A percentile compares a stretch with the other conserved stretches of the same genome.
phyloP scores from a whole-genome alignment of 2,888 invertebrate genomes.

The Cryptus viduatorius region DNA sequence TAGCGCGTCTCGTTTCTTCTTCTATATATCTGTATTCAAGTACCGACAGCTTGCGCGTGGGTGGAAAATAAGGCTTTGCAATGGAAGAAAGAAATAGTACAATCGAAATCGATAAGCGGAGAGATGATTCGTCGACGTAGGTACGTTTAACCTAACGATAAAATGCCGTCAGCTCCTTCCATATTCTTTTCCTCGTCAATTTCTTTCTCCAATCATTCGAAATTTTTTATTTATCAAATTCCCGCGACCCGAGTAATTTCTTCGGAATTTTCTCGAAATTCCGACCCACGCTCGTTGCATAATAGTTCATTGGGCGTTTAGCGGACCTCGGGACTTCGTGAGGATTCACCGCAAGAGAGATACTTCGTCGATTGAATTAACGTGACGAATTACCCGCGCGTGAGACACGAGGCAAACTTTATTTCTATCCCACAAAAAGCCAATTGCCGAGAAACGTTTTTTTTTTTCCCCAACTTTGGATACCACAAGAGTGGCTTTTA shows the following conservation, averaged over 20 bases:
- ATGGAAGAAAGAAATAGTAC: neutral
- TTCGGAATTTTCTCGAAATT: constrained; percentile 14
- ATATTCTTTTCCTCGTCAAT: neutral
- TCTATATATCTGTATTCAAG: neutral
- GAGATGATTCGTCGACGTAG: constrained; percentile 30
- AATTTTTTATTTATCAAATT: constrained; percentile 16
- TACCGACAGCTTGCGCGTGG: neutral
- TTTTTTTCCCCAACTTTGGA: neutral
- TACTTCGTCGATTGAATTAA: neutral
- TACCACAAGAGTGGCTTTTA: neutral
- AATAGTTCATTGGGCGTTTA: neutral
- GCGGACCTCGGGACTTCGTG: neutral
- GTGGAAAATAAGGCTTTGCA: neutral
- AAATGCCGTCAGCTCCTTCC: neutral
- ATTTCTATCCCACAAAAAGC: too few species aligned
- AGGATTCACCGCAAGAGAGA: constrained; percentile 23
- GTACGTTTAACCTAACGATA: constrained; percentile 22
- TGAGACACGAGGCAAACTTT: too few species aligned
- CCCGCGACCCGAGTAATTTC: neutral
- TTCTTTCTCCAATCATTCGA: too few species aligned
- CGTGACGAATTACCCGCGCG: neutral
- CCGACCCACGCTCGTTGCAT: constrained; percentile 5
- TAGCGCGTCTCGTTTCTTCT: neutral
- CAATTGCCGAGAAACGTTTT: too few species aligned
- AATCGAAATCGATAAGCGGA: constrained; percentile 39